Conservation (phyloP, 2,797 vertebrate species). For the Crax fasciolata region DNA sequence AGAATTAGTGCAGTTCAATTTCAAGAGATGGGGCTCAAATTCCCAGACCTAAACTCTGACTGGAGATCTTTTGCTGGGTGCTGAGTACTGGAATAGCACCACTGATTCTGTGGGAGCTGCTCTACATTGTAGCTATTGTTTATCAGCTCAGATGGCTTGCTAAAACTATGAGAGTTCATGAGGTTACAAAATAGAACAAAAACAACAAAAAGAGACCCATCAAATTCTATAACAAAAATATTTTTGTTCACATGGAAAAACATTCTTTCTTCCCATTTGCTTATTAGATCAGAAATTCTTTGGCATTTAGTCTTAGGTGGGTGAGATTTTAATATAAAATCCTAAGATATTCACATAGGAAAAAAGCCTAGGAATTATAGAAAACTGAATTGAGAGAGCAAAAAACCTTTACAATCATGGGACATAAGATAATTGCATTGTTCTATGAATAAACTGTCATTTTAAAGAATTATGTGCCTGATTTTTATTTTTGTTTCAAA, state of each 20-base stretch:
- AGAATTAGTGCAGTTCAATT: neutral
- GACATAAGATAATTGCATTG: neutral
- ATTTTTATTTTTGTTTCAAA: neutral
- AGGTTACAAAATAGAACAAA: neutral
- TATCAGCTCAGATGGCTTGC: neutral
- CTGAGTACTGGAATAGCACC: slow-evolving; percentile 6
- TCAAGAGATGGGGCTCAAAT: neutral
- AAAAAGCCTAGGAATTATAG: neutral
- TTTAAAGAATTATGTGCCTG: neutral
- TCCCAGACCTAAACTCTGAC: neutral
- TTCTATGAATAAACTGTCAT: neutral
- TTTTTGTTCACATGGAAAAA: neutral
- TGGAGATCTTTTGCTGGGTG: accelerated
- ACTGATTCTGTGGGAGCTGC: neutral
- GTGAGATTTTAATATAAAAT: neutral
- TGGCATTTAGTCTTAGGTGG: neutral
- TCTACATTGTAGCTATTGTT: neutral
- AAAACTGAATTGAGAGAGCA: neutral
- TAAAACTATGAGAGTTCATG: neutral
- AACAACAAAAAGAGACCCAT: neutral
- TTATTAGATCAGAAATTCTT: neutral
- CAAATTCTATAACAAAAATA: neutral
- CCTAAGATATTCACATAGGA: neutral
- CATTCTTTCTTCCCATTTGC: neutral
- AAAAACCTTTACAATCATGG: neutral